Percentiles rank a stretch among this genome's conserved stretches.
These are phyloP conservation scores for Ptilodon capucinus DNA, from an alignment of 2,888 invertebrate species.

Conservation along the genomic window DNA sequence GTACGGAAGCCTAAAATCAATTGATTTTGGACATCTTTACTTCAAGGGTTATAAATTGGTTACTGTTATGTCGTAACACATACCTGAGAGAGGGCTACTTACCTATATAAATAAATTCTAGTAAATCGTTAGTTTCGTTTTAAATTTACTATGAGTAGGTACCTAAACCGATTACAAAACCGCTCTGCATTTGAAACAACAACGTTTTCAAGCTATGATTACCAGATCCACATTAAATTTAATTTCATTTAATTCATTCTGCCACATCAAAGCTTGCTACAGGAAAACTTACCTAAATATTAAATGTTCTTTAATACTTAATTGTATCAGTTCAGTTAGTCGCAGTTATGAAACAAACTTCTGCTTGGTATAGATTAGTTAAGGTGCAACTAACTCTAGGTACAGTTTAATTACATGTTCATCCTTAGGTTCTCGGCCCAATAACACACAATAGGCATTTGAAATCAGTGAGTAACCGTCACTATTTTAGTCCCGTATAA, in stretches of 20 bases:
- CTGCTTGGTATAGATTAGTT: conserved; percentile 32
- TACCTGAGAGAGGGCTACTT: too few relatives aligned
- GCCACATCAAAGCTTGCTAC: conserved; percentile 38
- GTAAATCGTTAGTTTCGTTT: neutral
- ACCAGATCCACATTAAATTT: conserved; percentile 32
- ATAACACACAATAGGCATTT: too few relatives aligned
- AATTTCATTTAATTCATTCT: conserved; percentile 45
- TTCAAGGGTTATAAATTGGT: too few relatives aligned
- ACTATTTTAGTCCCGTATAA: too few relatives aligned
- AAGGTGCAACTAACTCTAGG: conserved; percentile 23
- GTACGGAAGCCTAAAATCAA: too few relatives aligned
- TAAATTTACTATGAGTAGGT: neutral
- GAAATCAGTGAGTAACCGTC: too few relatives aligned
- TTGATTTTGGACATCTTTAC: too few relatives aligned
- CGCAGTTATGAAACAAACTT: conserved; percentile 54
- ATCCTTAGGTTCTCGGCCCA: neutral
- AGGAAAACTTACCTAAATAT: conserved; percentile 28
- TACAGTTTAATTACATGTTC: conserved; percentile 19
- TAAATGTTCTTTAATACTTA: conserved; percentile 37
- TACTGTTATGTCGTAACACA: too few relatives aligned
- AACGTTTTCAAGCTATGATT: conserved; percentile 19
- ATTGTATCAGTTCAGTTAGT: conserved; percentile 44
- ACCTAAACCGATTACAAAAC: conserved; percentile 7
- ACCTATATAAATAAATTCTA: neutral
- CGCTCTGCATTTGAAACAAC: conserved; percentile 7